These are phyloP conservation scores for Fistularia commersonii DNA, from an alignment of 2,797 vertebrate species.

Conservation along the genomic window DNA sequence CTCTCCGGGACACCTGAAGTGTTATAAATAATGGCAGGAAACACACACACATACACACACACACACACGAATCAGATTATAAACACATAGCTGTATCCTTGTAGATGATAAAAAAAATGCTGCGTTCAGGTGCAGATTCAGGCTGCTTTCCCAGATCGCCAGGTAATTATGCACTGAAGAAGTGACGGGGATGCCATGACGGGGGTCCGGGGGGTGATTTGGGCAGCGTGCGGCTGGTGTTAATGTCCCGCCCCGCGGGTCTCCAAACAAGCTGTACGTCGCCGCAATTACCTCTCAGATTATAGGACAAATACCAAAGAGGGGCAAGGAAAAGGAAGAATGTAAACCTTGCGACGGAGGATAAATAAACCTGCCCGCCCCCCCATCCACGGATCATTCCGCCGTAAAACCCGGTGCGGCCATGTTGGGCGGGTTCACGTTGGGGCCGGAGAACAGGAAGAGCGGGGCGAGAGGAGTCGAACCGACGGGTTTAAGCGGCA, in stretches of 20 bases:
- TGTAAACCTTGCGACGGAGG: conserved; percentile 71
- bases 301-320: conserved; percentile 62
- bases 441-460: conserved; percentile 27
- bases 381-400: conserved; percentile 69
- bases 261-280: conserved; percentile 62
- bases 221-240: conserved; percentile 27
- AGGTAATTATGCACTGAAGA: conserved; percentile 1
- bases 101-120: not conserved
- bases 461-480: conserved; percentile 42
- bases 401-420: conserved; percentile 61
- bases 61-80: no score
- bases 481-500: conserved; percentile 61
- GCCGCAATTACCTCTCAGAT: conserved; percentile 72
- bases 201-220: no score
- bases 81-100: not conserved
- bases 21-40: no score
- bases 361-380: conserved; percentile 73
- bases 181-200: not conserved
- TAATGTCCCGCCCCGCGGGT: conserved; percentile 70
- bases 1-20: not conserved
- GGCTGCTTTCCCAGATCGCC: not conserved
- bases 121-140: not conserved
- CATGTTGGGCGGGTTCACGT: conserved; percentile 56
- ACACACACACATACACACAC: no score
- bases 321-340: conserved; percentile 67